These are phyloP conservation scores for Eupithecia tripunctaria DNA, from an alignment of 2,888 invertebrate species.

Conservation along the genomic window DNA sequence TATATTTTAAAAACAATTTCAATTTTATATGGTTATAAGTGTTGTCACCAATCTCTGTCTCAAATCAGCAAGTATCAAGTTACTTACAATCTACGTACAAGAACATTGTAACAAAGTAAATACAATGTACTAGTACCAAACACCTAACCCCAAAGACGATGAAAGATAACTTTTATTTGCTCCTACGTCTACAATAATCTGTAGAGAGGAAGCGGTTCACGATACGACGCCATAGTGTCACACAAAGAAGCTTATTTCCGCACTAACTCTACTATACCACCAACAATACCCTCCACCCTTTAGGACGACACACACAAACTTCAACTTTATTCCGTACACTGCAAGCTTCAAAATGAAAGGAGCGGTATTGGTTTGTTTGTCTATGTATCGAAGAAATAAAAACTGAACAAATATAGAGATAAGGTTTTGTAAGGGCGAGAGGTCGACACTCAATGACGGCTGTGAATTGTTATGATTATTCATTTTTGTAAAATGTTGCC, in stretches of 20 bases:
- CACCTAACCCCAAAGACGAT: slow-evolving; percentile 27
- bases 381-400: slow-evolving; percentile 80
- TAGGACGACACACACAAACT: slow-evolving; percentile 44
- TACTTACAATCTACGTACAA: background rate
- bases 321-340: slow-evolving; percentile 47
- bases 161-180: slow-evolving; percentile 78
- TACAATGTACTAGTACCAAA: slow-evolving; percentile 17
- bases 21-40: too few relatives aligned
- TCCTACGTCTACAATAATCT: slow-evolving; percentile 78
- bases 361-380: slow-evolving; percentile 58
- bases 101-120: slow-evolving; percentile 17
- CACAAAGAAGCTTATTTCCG: slow-evolving; percentile 84
- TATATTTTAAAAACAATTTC: too few relatives aligned
- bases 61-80: background rate
- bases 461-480: slow-evolving; percentile 56
- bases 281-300: slow-evolving; percentile 60
- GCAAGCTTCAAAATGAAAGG: slow-evolving; percentile 19
- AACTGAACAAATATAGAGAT: slow-evolving; percentile 81
- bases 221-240: slow-evolving; percentile 78
- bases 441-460: slow-evolving; percentile 73
- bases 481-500: slow-evolving; percentile 31
- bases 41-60: background rate
- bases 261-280: slow-evolving; percentile 68
- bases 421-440: slow-evolving; percentile 82
- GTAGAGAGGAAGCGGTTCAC: slow-evolving; percentile 80